Evolutionary conservation across 1,140 invertebrate species (phyloP).

Genomic region (Bicyclus anynana): DNA sequence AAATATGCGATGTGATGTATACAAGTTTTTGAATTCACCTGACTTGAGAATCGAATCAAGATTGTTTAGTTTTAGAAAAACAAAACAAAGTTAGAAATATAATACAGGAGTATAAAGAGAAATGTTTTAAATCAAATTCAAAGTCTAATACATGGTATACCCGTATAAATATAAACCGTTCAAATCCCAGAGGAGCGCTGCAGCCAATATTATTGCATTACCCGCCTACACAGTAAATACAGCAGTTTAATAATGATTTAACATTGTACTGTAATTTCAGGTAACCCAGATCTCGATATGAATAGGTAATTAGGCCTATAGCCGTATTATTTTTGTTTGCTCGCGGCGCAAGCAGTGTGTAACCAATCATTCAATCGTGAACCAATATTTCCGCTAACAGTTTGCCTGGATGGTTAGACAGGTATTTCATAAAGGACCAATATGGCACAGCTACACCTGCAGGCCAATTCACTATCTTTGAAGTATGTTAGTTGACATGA

Average conservation of each 20-base stretch:
- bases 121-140: too few relatives aligned
- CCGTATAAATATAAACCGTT: not conserved
- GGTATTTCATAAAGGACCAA: too few relatives aligned
- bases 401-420: not conserved
- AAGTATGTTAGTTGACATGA: too few relatives aligned
- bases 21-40: too few relatives aligned
- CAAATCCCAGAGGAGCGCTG: not conserved
- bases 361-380: not conserved
- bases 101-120: too few relatives aligned
- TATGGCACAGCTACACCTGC: too few relatives aligned
- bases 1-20: too few relatives aligned
- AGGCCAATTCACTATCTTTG: too few relatives aligned
- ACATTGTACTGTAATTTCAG: slow-evolving; percentile 24
- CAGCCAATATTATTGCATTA: slow-evolving; percentile 27
- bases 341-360: not conserved
- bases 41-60: too few relatives aligned
- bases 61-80: too few relatives aligned
- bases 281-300: slow-evolving; percentile 16
- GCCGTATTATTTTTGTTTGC: not conserved
- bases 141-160: too few relatives aligned
- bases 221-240: slow-evolving; percentile 12
- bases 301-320: slow-evolving; percentile 10
- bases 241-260: slow-evolving; percentile 30
- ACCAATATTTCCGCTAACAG: not conserved
- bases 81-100: too few relatives aligned